A percentile compares a stretch with the other conserved stretches of the same genome.
phyloP scores from a whole-genome alignment of 2,113 vertebrate genomes.

The Cheirogaleus medius region DNA sequence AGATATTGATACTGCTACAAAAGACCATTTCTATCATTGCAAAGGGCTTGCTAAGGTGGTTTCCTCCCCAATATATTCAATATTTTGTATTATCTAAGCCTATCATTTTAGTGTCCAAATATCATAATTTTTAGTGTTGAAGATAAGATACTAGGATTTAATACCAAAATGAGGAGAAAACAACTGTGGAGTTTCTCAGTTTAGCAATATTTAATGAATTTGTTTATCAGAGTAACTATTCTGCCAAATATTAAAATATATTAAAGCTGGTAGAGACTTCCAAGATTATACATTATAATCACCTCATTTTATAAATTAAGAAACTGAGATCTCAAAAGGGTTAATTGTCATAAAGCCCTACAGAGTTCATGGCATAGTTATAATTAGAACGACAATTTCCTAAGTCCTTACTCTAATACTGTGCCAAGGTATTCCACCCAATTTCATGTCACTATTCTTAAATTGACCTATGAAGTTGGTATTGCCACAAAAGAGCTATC shows the following conservation, averaged over 20 bases:
- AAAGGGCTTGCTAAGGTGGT: not conserved
- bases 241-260: constrained; percentile 10
- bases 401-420: not conserved
- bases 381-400: not conserved
- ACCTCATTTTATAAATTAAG: not conserved
- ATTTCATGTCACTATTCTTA: not conserved
- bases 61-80: not conserved
- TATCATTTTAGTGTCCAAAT: not conserved
- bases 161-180: not conserved
- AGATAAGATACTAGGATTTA: not conserved
- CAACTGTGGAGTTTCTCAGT: not conserved
- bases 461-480: not conserved
- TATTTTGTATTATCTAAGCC: not conserved
- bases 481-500: not conserved
- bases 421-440: not conserved
- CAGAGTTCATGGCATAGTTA: not conserved
- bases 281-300: not conserved
- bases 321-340: not conserved
- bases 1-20: not conserved
- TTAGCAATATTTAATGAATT: not conserved
- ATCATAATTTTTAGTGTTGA: not conserved
- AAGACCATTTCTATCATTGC: not conserved
- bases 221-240: not conserved
- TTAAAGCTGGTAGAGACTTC: not conserved
- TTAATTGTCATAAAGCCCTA: not conserved